phyloP scores from a whole-genome alignment of 2,797 vertebrate genomes.

The Peromyscus melanophrys region DNA sequence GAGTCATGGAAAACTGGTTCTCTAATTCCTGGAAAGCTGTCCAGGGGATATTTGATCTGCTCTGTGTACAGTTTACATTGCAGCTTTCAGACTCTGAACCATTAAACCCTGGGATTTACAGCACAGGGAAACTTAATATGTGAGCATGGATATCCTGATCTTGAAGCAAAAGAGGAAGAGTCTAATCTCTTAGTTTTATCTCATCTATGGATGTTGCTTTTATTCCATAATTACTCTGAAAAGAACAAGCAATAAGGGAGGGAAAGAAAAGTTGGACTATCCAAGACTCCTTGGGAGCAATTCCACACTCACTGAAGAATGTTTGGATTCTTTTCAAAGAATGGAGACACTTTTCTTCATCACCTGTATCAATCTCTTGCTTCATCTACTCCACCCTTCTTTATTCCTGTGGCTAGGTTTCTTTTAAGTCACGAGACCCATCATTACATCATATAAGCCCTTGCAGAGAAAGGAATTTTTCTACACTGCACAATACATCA shows the following conservation, averaged over 20 bases:
- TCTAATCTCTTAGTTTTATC: background rate
- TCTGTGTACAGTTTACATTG: background rate
- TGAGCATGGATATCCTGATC: background rate
- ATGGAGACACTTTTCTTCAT: background rate
- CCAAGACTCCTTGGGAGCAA: background rate
- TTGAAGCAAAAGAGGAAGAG: background rate
- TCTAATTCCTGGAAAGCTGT: background rate
- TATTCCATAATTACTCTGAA: background rate
- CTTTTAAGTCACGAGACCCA: background rate
- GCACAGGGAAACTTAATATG: background rate
- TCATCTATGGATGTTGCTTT: background rate
- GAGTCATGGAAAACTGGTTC: background rate
- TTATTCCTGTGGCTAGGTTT: background rate
- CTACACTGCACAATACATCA: background rate
- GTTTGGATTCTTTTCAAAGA: background rate
- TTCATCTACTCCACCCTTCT: fast-evolving
- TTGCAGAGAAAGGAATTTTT: background rate
- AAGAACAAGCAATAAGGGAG: background rate
- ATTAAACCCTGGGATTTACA: background rate
- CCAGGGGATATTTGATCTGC: background rate
- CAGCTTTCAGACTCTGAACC: background rate
- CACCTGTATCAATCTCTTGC: background rate
- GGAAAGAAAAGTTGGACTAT: background rate
- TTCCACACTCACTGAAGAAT: no score
- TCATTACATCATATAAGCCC: background rate